Evolutionary conservation across 2,888 invertebrate genomes (phyloP), one percentile per base, ranked within the genome.

Genomic region (Osedax frankpressi): DNA sequence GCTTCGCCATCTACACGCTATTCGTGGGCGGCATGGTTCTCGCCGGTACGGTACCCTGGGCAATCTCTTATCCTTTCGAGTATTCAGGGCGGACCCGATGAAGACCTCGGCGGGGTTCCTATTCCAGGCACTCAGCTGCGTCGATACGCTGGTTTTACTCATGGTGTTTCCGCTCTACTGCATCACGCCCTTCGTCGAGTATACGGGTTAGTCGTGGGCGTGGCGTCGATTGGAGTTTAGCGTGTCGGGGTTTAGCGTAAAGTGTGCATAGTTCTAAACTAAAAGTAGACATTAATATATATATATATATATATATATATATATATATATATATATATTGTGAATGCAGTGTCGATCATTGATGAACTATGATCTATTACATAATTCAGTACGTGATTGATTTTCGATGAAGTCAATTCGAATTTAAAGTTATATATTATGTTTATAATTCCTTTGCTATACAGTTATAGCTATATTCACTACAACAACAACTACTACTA

Each of bases 41-140:
- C 28, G 25, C 74, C 11, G 78, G 78, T 2, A 14, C 11, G 78
- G 78, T 2, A 14, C 75, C 19, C 62, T 78, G 24, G 78, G 77
- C 2, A 78, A 78, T 71, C 71, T 75, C 28, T 28, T 74, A 44
- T 63, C 77, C 3, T 78, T 76, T 72, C n/a, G 74, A 27, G 77
- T 78, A 24, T 78, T 78, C 73, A 68, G 74, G 67, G 73, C 70
- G 68, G 78, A 78, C 75, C 75, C 72, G 27, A 73, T 76, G 44
- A 78, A 78, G 73, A 78, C 78, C 3, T 78, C 78, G 24, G 74
- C 77, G 0, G 71, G 76, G 14, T 77, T 78, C 68, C 75, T 78
- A 30, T 77, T 78, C 70, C 77, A 78, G 63, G 77, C 72, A 2
- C 73, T 78, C 24, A 69, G 77, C 30, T 24, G 77, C 30, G 75